These are phyloP conservation scores for Molorchus minor DNA, from an alignment of 2,888 invertebrate species.

Conservation along the genomic window DNA sequence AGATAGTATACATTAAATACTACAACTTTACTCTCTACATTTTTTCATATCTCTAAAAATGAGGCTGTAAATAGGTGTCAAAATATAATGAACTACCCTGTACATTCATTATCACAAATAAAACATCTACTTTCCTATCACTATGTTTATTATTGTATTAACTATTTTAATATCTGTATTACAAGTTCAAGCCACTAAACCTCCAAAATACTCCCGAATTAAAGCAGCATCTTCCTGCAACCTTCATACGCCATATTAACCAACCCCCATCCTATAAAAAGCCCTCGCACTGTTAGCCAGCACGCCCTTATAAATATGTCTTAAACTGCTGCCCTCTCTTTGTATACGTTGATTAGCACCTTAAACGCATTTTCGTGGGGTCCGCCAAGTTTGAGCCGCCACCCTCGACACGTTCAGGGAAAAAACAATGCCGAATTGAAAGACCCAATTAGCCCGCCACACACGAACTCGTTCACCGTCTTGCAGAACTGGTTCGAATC, in stretches of 20 bases:
- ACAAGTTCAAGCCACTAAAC: too few species aligned
- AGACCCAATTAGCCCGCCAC: constrained; percentile 93
- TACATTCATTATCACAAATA: too few species aligned
- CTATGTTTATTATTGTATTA: too few species aligned
- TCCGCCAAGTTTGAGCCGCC: not conserved
- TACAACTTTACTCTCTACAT: too few species aligned
- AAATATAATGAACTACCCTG: too few species aligned
- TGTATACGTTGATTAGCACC: not conserved
- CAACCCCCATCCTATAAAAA: constrained; percentile 97
- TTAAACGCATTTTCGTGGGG: not conserved
- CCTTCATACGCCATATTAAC: constrained; percentile 93
- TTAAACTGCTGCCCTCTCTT: not conserved
- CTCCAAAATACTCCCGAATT: too few species aligned
- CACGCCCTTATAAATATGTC: constrained; percentile 79
- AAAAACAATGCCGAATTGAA: constrained; percentile 68
- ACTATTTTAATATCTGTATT: too few species aligned
- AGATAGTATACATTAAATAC: too few species aligned
- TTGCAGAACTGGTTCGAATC: not conserved
- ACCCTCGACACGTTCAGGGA: not conserved
- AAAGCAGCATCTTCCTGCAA: not conserved
- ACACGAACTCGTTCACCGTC: constrained; percentile 62
- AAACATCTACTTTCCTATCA: too few species aligned
- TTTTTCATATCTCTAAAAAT: too few species aligned
- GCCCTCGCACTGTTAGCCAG: constrained; percentile 93
- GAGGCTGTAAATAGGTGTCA: too few species aligned